Conservation (phyloP, 2,797 vertebrate genomes). For the Coreius guichenoti region DNA sequence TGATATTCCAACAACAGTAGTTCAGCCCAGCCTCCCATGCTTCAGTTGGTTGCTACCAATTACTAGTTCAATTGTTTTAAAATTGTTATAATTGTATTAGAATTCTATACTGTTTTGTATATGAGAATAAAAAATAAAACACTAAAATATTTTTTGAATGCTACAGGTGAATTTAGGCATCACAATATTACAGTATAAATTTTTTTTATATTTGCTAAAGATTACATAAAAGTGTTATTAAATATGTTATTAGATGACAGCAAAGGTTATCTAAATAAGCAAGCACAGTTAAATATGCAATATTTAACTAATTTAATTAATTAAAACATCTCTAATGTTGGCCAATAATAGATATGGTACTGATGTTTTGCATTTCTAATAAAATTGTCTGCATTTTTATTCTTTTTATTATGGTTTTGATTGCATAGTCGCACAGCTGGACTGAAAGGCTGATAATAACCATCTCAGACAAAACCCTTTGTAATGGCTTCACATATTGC, state of each 20-base stretch:
- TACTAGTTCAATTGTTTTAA: background rate
- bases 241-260: background rate
- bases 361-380: background rate
- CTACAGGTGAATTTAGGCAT: background rate
- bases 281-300: background rate
- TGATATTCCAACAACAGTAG: background rate
- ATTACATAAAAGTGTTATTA: background rate
- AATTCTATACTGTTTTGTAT: background rate
- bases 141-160: background rate
- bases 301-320: background rate
- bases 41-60: conserved; percentile 6
- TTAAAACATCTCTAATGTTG: background rate
- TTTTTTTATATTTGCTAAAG: background rate
- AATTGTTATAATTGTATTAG: too few relatives aligned
- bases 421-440: conserved; percentile 52
- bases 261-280: background rate
- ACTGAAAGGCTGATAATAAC: conserved; percentile 55
- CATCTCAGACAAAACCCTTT: conserved; percentile 61
- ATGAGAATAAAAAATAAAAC: background rate
- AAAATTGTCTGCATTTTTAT: background rate
- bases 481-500: background rate
- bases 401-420: conserved; percentile 10
- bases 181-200: background rate
- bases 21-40: conserved; percentile 30
- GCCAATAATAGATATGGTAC: background rate